Percentiles rank a stretch among this genome's conserved stretches.
Evolutionary conservation across 2,888 invertebrate species (phyloP).

Genomic region (Mechanitis mazaeus): DNA sequence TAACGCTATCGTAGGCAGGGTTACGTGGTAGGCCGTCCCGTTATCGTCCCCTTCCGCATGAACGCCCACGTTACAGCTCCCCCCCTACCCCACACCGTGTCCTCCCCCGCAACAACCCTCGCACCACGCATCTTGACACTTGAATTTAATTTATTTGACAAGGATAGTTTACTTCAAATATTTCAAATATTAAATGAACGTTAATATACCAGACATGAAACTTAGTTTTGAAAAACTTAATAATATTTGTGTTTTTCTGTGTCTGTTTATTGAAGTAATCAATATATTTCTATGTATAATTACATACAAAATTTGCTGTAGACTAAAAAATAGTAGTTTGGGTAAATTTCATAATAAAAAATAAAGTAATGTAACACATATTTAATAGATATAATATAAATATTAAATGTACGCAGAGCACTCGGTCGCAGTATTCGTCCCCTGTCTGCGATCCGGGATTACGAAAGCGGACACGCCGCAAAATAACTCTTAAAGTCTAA

Average conservation of each 20-base stretch:
- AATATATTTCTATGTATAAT: no score
- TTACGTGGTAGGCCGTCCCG: slow-evolving; percentile 73
- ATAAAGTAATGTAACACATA: no score
- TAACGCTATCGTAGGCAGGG: slow-evolving; percentile 63
- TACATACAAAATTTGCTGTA: no score
- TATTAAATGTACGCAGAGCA: slow-evolving; percentile 22
- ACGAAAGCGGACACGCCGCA: slow-evolving; percentile 35
- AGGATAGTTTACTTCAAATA: slow-evolving; percentile 25
- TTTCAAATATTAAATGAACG: slow-evolving; percentile 1
- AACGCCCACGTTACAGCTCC: slow-evolving; percentile 69
- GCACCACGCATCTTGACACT: slow-evolving; percentile 65
- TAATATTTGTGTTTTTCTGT: no score
- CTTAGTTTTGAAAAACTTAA: no score
- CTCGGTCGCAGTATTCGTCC: slow-evolving; percentile 17
- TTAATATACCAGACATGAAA: not conserved
- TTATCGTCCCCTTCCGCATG: slow-evolving; percentile 76
- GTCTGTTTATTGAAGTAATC: no score
- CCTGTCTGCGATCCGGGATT: slow-evolving; percentile 31
- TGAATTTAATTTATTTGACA: slow-evolving; percentile 64
- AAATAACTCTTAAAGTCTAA: slow-evolving; percentile 26
- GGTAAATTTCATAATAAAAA: no score
- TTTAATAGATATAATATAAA: not conserved
- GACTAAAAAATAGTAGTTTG: no score
- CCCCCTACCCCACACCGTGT: slow-evolving; percentile 32
- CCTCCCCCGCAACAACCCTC: slow-evolving; percentile 31